phyloP scores from a whole-genome alignment of 2,797 vertebrate genomes.

The Neoniphon sammara region DNA sequence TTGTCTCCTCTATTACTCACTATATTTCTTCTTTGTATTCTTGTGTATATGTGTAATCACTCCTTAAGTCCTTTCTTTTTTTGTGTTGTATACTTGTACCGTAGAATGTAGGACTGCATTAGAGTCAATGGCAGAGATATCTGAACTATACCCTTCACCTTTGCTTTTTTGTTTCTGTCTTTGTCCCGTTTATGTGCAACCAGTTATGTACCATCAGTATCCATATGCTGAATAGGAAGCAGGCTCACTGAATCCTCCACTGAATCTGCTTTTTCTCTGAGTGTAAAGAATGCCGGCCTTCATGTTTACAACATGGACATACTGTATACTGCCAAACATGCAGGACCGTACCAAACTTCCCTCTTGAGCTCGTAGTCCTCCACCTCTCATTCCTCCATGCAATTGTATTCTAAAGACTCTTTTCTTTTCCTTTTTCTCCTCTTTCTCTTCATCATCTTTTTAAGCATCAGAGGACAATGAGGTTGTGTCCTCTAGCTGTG shows the following conservation, averaged over 20 bases:
- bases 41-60: constrained; percentile 66
- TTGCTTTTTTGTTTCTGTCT: constrained; percentile 61
- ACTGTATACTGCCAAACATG: constrained; percentile 78
- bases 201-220: constrained; percentile 58
- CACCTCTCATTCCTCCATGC: constrained; percentile 66
- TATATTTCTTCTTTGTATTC: constrained; percentile 71
- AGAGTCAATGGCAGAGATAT: constrained; percentile 52
- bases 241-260: constrained; percentile 53
- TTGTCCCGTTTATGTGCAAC: constrained; percentile 57
- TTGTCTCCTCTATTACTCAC: constrained; percentile 72
- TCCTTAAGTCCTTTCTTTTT: constrained; percentile 17
- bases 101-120: constrained; percentile 68
- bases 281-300: constrained; percentile 71
- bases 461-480: constrained; percentile 77
- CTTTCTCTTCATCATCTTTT: constrained; percentile 72
- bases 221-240: constrained; percentile 63
- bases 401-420: constrained; percentile 66
- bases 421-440: constrained; percentile 45
- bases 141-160: constrained; percentile 21
- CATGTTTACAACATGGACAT: constrained; percentile 81
- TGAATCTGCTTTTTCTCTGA: constrained; percentile 62
- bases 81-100: constrained; percentile 49
- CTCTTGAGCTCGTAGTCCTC: constrained; percentile 66
- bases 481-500: constrained; percentile 81
- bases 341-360: constrained; percentile 70